Base-by-base conservation (phyloP, 1,140 invertebrate species). In the Grapholita molesta region DNA sequence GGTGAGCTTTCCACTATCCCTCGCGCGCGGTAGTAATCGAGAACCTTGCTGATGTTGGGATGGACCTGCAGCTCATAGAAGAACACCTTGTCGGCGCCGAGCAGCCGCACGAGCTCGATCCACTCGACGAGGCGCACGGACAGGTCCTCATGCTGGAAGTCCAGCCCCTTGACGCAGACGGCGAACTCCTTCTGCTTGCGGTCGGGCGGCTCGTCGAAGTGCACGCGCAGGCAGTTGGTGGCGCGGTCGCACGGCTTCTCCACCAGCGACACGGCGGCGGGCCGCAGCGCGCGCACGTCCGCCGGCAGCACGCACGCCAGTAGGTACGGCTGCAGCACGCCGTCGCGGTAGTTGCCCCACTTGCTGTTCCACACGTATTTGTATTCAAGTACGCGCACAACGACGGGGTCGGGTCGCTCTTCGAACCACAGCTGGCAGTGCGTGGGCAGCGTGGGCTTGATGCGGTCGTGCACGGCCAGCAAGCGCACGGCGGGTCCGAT, bases 281-380 rank as follows among this genome's bases (percentile, higher is more conserved):
- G 97, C 1, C 96, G 94, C 12, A 95, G 91, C 33, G 94, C 92
- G 76, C 95, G 95, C 75, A 96, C 95, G 1, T 93, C 92, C 73
- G 95, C 94, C 0, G 97, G 96, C 71, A 97, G 94, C 80, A 97
- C 96, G 87, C 97, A 99, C 2, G 97, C 96, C 55, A 98, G 95
- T 70, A 99, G 90, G 83, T 98, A 98, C 0, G 97, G 97, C 86
- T 98, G 97, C 77, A 98, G 96, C 57, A 98, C 96, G 6, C 96
- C 96, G 84, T 98, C 96, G 81, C 97, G 97, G 86, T 98, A 98
- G 86, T 98, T 98, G 21, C 97, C 97, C 97, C 97, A 98, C 86
- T 97, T 98, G 66, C 95, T 95, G 83, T 97, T 97, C 97, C 97
- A 99, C 71, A 98, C 96, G 83, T 98, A 98, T 80, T 98, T 98